phyloP scores from a whole-genome alignment of 2,797 vertebrate species.

The Perodicticus potto region DNA sequence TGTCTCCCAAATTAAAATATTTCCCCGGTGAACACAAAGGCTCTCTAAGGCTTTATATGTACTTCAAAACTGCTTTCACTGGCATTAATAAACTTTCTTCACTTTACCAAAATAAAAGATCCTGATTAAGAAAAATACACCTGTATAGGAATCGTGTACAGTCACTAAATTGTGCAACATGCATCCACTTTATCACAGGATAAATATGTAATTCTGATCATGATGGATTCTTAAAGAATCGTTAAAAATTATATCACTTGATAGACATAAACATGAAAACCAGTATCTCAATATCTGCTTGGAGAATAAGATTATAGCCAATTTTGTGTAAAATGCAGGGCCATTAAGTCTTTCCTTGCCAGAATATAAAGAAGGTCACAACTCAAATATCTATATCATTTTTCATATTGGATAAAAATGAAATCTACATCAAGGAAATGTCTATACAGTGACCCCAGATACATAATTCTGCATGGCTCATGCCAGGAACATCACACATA shows the following conservation, averaged over 20 bases:
- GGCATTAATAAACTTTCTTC: background rate
- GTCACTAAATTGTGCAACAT: background rate
- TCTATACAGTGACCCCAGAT: background rate
- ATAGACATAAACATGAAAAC: constrained; percentile 1
- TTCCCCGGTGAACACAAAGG: constrained; percentile 33
- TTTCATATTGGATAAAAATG: constrained; percentile 45
- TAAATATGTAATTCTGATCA: background rate
- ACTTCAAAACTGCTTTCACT: constrained; percentile 42
- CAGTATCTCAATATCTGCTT: background rate
- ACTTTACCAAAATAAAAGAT: constrained; percentile 52
- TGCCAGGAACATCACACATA: background rate
- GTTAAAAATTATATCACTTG: background rate
- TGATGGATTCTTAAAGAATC: constrained; percentile 25
- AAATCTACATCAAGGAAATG: background rate
- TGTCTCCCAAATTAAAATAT: constrained; percentile 64
- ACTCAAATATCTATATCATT: background rate
- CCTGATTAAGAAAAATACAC: constrained; percentile 48
- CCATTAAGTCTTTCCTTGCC: background rate
- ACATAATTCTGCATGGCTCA: background rate
- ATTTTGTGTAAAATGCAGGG: background rate
- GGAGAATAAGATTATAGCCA: background rate
- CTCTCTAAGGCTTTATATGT: background rate
- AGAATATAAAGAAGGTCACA: constrained; percentile 17
- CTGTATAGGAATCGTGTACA: background rate
- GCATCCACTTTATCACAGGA: background rate